A percentile compares a stretch with the other conserved stretches of the same genome.
These are phyloP conservation scores for Poeciliopsis turneri DNA, from an alignment of 2,797 vertebrate species.

Conservation along the genomic window DNA sequence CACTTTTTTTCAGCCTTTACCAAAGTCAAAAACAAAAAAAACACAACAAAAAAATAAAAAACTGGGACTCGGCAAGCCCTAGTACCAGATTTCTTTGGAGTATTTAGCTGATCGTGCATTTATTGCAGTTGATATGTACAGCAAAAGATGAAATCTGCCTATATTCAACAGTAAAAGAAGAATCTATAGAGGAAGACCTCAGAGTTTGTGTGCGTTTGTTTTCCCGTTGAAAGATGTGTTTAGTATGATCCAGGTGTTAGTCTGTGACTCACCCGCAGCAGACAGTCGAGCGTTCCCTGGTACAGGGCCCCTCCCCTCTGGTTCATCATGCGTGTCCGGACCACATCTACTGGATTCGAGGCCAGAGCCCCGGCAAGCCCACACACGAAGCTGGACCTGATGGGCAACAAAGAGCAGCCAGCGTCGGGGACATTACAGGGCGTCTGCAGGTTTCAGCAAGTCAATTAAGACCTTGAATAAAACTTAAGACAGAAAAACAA, in stretches of 20 bases:
- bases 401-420: background rate
- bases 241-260: background rate
- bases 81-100: background rate
- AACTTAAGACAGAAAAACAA: too few relatives aligned
- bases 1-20: background rate
- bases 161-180: background rate
- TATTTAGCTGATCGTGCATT: background rate
- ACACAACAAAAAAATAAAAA: too few relatives aligned
- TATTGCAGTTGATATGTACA: background rate
- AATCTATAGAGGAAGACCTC: background rate
- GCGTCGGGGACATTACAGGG: background rate
- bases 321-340: constrained; percentile 98
- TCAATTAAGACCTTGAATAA: too few relatives aligned
- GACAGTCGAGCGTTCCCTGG: constrained; percentile 91
- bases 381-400: constrained; percentile 92
- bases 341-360: constrained; percentile 96
- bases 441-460: too few relatives aligned
- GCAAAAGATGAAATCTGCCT: background rate
- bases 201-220: background rate
- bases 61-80: background rate
- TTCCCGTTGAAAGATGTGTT: background rate
- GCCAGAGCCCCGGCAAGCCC: constrained; percentile 93
- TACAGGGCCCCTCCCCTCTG: constrained; percentile 90
- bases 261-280: constrained; percentile 79
- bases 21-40: background rate